phyloP scores from a whole-genome alignment of 2,797 vertebrate genomes.

The Danio albolineatus region DNA sequence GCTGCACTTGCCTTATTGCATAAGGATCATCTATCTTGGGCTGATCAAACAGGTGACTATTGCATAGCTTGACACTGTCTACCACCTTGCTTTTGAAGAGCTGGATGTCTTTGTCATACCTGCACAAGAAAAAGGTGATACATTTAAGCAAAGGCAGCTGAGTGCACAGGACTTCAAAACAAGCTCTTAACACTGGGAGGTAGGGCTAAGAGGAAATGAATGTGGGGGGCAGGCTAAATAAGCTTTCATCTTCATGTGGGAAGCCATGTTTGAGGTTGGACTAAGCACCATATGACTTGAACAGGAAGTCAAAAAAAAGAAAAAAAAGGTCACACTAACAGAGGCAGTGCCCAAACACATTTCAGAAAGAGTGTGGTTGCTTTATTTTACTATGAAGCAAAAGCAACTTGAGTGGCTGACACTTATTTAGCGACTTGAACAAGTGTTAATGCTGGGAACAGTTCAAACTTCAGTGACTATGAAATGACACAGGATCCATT shows the following conservation, averaged over 20 bases:
- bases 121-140: slow-evolving; percentile 65
- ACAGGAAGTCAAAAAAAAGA: background rate
- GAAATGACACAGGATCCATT: background rate
- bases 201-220: background rate
- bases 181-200: background rate
- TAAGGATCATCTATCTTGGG: slow-evolving; percentile 97
- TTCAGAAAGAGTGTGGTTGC: background rate
- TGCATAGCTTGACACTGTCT: slow-evolving; percentile 94
- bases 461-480: background rate
- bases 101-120: slow-evolving; percentile 95
- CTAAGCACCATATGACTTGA: background rate
- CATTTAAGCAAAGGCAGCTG: slow-evolving; percentile 15
- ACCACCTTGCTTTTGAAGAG: slow-evolving; percentile 98
- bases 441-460: background rate
- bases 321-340: background rate
- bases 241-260: slow-evolving; percentile 12
- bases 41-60: slow-evolving; percentile 94
- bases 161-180: background rate
- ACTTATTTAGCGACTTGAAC: background rate
- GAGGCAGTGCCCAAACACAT: background rate
- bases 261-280: slow-evolving; percentile 3
- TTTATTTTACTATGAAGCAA: background rate
- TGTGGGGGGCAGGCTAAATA: background rate
- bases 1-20: slow-evolving; percentile 88
- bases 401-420: background rate